A percentile compares a stretch with the other conserved stretches of the same genome.
phyloP scores from a whole-genome alignment of 2,888 invertebrate species.

The Cyclophora albipunctata region DNA sequence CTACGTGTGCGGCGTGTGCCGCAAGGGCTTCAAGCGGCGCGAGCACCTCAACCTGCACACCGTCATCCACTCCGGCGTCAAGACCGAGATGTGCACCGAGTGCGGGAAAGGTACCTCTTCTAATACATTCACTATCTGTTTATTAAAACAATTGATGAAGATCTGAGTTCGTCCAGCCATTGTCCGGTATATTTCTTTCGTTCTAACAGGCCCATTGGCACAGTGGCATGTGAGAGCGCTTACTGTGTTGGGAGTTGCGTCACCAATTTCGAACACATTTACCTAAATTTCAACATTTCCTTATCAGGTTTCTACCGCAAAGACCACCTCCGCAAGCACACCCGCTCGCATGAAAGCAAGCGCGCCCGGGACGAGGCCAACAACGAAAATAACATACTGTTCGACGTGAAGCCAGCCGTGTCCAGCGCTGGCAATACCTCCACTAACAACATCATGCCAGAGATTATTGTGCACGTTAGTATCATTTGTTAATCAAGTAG shows the following conservation, averaged over 20 bases:
- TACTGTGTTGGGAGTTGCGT: too few relatives aligned
- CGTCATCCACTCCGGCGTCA: constrained; percentile 89
- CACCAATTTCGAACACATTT: too few relatives aligned
- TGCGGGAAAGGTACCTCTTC: constrained; percentile 78
- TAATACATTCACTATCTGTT: neutral
- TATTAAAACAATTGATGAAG: neutral
- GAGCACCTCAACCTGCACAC: constrained; percentile 89
- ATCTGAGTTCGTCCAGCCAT: too few relatives aligned
- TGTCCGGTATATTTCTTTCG: too few relatives aligned
- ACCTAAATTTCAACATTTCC: too few relatives aligned
- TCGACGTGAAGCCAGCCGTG: constrained; percentile 8
- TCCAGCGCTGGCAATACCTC: constrained; percentile 9
- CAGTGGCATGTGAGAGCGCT: too few relatives aligned
- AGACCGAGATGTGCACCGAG: constrained; percentile 85
- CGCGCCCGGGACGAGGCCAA: constrained; percentile 82
- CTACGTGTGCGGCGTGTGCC: constrained; percentile 84
- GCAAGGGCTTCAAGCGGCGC: constrained; percentile 87
- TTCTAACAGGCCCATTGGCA: too few relatives aligned
- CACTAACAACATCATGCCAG: constrained; percentile 39
- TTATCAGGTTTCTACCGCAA: constrained; percentile 82
- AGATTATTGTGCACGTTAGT: constrained; percentile 72
- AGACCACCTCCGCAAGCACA: constrained; percentile 87
- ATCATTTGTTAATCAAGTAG: neutral
- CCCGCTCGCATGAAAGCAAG: constrained; percentile 84
- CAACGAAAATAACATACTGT: constrained; percentile 21